Percentiles rank a stretch among this genome's conserved stretches.
Conservation (phyloP, 2,113 vertebrate species). For the Gasterosteus nipponicus region DNA sequence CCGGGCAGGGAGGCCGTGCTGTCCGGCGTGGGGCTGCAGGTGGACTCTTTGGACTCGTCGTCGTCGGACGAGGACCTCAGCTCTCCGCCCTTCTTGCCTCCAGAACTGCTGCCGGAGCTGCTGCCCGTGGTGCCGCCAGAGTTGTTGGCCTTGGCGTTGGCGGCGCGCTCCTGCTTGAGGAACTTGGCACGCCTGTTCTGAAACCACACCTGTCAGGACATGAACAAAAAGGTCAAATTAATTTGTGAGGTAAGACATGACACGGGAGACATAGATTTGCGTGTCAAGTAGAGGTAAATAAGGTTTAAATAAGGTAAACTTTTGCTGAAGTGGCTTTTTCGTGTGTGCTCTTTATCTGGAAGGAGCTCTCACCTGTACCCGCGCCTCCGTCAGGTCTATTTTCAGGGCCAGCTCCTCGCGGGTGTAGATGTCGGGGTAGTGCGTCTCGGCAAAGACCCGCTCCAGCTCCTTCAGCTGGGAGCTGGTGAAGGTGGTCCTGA, state of each 20-base stretch:
- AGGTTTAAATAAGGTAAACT: not conserved
- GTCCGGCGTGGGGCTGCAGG: constrained; percentile 95
- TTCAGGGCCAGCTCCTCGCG: constrained; percentile 95
- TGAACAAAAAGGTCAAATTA: constrained; percentile 1
- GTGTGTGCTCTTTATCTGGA: not conserved
- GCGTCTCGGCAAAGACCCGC: constrained; percentile 93
- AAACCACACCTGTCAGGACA: constrained; percentile 91
- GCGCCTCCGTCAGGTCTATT: constrained; percentile 94
- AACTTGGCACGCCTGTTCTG: constrained; percentile 97
- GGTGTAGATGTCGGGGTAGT: constrained; percentile 94
- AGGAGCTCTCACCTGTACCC: constrained; percentile 87
- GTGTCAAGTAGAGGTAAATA: not conserved
- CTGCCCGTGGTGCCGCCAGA: constrained; percentile 63
- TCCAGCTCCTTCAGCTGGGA: constrained; percentile 96
- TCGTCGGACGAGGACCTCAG: constrained; percentile 90
- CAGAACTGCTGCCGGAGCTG: constrained; percentile 55
- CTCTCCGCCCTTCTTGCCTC: constrained; percentile 85
- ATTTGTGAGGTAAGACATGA: not conserved
- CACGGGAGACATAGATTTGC: not conserved
- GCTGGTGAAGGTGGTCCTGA: constrained; percentile 95
- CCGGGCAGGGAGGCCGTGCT: constrained; percentile 94
- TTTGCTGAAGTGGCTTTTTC: not conserved
- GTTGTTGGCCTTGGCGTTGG: constrained; percentile 86
- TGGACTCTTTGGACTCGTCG: constrained; percentile 95
- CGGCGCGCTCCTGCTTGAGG: constrained; percentile 93